Evolutionary conservation across 2,888 invertebrate species (phyloP).

Genomic region (Nomada flava): DNA sequence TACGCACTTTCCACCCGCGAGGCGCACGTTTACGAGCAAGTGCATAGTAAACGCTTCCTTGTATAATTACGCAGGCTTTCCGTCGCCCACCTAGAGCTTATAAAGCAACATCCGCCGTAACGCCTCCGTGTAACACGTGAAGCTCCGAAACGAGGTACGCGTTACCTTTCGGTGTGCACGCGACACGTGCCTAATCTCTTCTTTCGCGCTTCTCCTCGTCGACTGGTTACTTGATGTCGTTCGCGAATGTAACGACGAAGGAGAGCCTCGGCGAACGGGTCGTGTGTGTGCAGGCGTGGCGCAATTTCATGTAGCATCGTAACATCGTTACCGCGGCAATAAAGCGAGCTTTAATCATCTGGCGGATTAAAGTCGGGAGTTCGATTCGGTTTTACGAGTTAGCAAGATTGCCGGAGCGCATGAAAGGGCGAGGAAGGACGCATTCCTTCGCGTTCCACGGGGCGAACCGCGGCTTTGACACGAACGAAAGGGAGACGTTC

Average conservation of each 20-base stretch:
- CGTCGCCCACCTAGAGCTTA: constrained; percentile 10
- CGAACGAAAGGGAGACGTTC: constrained; percentile 22
- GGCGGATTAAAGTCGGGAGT: constrained; percentile 79
- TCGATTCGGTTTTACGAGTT: constrained; percentile 83
- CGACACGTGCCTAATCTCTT: constrained; percentile 44
- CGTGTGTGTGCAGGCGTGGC: constrained; percentile 25
- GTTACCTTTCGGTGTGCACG: constrained; percentile 15
- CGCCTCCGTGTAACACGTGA: constrained; percentile 8
- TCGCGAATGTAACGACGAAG: constrained; percentile 28
- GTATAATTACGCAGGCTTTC: constrained; percentile 30
- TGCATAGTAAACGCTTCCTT: constrained; percentile 19
- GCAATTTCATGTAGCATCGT: constrained; percentile 62
- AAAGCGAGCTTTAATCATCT: constrained; percentile 81
- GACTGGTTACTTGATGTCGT: constrained; percentile 5
- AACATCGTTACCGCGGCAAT: constrained; percentile 68
- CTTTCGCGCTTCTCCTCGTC: background rate
- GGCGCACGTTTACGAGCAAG: constrained; percentile 3
- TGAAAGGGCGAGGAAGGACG: constrained; percentile 5
- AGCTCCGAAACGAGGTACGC: background rate
- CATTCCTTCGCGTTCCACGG: constrained; percentile 40
- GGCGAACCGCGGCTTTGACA: constrained; percentile 20
- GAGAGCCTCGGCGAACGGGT: background rate
- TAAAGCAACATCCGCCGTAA: constrained; percentile 26
- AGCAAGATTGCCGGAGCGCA: constrained; percentile 76
- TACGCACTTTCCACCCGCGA: background rate